Percentiles rank a stretch among this genome's conserved stretches.
Evolutionary conservation across 2,797 vertebrate genomes (phyloP).

Genomic region (Neostethus bicornis): DNA sequence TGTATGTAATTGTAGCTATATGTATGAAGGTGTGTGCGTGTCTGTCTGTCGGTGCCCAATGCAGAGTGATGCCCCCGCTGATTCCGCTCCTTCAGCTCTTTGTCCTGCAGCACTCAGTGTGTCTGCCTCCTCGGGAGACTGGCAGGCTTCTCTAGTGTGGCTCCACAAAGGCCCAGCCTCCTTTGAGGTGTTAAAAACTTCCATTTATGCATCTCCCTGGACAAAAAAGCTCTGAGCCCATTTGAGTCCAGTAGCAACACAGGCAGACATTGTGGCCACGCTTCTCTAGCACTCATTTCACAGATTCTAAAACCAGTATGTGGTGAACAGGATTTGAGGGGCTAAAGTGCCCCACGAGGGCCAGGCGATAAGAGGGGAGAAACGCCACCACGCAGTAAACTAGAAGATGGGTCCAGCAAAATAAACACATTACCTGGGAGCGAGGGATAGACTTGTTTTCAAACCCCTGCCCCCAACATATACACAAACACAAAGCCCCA

Average conservation of each 20-base stretch:
- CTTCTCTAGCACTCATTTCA: conserved; percentile 85
- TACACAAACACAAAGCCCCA: conserved; percentile 46
- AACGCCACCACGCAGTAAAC: conserved; percentile 77
- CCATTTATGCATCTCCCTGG: conserved; percentile 87
- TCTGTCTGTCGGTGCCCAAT: conserved; percentile 58
- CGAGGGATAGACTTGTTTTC: conserved; percentile 71
- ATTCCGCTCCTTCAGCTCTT: conserved; percentile 80
- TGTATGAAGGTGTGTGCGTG: conserved; percentile 44
- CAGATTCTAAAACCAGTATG: conserved; percentile 87
- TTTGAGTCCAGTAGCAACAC: conserved; percentile 83
- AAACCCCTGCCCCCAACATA: conserved; percentile 60
- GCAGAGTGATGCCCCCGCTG: conserved; percentile 80
- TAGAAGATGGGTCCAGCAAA: conserved; percentile 80
- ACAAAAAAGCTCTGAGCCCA: conserved; percentile 82
- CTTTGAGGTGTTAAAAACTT: conserved; percentile 89
- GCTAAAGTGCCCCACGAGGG: conserved; percentile 84
- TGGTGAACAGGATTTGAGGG: conserved; percentile 87
- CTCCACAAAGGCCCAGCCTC: conserved; percentile 83
- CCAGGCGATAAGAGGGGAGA: conserved; percentile 83
- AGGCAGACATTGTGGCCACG: conserved; percentile 84
- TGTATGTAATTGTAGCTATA: conserved; percentile 43
- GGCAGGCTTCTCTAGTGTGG: conserved; percentile 81
- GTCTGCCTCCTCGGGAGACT: conserved; percentile 83
- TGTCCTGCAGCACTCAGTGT: conserved; percentile 85
- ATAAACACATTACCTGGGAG: conserved; percentile 84